Conservation (phyloP, 2,888 invertebrate genomes). For the Apamea sordens region DNA sequence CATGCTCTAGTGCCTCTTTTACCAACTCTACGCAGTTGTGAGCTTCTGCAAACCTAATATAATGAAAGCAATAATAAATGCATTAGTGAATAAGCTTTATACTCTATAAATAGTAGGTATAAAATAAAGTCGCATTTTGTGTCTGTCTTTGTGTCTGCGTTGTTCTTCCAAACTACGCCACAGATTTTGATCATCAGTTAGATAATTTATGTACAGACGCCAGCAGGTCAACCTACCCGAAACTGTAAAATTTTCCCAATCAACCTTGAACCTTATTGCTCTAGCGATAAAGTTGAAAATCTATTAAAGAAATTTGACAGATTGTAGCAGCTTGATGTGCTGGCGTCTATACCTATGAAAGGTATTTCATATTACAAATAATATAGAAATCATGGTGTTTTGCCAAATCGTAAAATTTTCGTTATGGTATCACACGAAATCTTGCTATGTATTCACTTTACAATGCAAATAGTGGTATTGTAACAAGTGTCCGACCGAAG, state of each 20-base stretch:
- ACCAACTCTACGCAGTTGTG: conserved; percentile 95
- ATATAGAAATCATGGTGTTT: conserved; percentile 1
- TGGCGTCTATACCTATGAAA: neutral
- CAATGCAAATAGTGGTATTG: neutral
- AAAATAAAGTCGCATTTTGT: neutral
- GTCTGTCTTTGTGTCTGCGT: neutral
- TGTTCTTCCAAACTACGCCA: neutral
- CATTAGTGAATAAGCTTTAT: conserved; percentile 42
- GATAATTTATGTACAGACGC: no score
- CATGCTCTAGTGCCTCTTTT: conserved; percentile 94
- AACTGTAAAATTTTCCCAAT: no score
- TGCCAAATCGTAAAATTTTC: neutral
- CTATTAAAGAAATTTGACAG: no score
- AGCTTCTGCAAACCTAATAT: conserved; percentile 95
- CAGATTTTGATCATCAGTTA: neutral
- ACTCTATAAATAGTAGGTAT: conserved; percentile 3
- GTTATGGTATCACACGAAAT: neutral
- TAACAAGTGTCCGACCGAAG: neutral
- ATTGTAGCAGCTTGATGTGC: no score
- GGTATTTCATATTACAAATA: neutral
- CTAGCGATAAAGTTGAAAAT: no score
- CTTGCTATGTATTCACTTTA: neutral
- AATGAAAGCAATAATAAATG: conserved; percentile 54
- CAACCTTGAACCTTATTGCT: no score
- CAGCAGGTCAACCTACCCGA: no score